A percentile compares a stretch with the other conserved stretches of the same genome.
Evolutionary conservation across 2,113 vertebrate species (phyloP).

Genomic region (Hyperopisus bebe): DNA sequence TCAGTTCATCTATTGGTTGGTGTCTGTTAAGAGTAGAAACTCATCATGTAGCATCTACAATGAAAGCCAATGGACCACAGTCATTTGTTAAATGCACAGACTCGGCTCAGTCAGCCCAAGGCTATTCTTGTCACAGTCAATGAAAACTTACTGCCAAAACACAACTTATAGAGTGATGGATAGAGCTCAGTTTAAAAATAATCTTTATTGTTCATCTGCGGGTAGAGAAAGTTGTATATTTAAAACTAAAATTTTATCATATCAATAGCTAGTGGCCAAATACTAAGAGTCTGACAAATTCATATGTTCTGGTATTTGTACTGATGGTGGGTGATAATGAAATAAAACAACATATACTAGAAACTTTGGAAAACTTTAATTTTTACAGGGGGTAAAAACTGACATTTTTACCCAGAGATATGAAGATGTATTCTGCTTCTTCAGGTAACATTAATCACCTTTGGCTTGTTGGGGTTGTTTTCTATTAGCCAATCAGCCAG

Average conservation of each 20-base stretch:
- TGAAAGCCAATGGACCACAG: background rate
- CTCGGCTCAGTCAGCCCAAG: background rate
- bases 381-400: background rate
- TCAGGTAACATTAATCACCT: constrained; percentile 45
- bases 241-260: background rate
- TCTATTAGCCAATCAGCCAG: constrained; percentile 86
- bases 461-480: constrained; percentile 81
- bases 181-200: background rate
- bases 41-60: background rate
- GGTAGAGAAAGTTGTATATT: background rate
- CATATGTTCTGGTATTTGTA: background rate
- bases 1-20: background rate
- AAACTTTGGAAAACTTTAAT: background rate
- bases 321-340: background rate
- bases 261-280: background rate
- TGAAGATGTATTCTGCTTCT: constrained; percentile 34
- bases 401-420: background rate
- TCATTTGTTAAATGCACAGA: background rate
- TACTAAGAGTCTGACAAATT: background rate
- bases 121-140: background rate
- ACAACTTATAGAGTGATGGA: background rate
- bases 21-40: background rate
- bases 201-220: background rate
- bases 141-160: background rate
- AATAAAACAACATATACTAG: background rate